Conservation (phyloP, 1,140 invertebrate species). For the Vanessa tameamea region DNA sequence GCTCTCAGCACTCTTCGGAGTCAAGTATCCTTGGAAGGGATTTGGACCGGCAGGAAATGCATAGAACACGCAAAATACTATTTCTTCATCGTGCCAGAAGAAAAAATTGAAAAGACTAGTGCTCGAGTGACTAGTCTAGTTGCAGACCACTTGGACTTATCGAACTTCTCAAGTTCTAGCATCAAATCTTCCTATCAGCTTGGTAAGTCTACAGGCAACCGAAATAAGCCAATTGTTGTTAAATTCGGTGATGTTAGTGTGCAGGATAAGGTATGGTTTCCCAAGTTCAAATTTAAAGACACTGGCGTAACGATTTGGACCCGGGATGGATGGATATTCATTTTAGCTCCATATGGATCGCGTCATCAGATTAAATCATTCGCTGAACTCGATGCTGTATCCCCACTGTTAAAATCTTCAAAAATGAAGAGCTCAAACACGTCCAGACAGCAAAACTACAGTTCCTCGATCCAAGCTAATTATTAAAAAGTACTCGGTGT, state of each 20-base stretch:
- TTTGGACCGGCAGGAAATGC: not conserved
- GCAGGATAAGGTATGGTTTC: slow-evolving; percentile 15
- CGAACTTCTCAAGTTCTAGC: not conserved
- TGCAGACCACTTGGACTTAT: not conserved
- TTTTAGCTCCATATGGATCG: not conserved
- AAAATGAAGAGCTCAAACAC: no score
- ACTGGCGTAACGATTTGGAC: slow-evolving; percentile 23
- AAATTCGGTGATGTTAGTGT: slow-evolving; percentile 14
- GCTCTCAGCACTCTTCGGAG: not conserved
- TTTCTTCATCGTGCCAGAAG: not conserved
- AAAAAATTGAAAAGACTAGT: not conserved
- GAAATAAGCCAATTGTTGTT: slow-evolving; percentile 8
- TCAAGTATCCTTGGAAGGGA: not conserved
- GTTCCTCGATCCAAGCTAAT: no score
- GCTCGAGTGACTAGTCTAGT: not conserved
- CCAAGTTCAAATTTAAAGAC: slow-evolving; percentile 20
- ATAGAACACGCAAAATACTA: not conserved
- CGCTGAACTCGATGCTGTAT: no score
- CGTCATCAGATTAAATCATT: not conserved
- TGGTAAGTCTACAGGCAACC: not conserved
- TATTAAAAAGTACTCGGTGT: no score
- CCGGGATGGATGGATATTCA: not conserved
- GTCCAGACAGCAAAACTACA: no score
- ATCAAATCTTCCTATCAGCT: not conserved
- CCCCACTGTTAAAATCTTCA: not conserved